Conservation (phyloP, 2,113 vertebrate genomes). For the Apaloderma vittatum region DNA sequence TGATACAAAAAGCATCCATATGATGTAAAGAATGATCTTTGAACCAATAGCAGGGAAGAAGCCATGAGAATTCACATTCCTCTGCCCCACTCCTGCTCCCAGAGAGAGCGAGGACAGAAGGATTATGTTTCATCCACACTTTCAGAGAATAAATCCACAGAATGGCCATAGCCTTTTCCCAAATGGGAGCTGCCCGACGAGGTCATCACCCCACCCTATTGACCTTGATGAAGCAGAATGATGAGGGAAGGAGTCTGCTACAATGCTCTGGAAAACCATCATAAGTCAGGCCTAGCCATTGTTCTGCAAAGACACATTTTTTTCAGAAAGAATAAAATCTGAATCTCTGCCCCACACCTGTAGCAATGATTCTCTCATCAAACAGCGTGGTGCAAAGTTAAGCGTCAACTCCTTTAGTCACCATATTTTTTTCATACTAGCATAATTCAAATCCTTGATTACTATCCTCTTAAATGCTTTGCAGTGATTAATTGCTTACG, state of each 20-base stretch:
- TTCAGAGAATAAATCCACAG: background rate
- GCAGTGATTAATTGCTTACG: conserved; percentile 6
- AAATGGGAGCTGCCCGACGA: background rate
- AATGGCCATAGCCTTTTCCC: background rate
- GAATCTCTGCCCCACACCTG: background rate
- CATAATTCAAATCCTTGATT: conserved; percentile 39
- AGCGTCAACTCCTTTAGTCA: background rate
- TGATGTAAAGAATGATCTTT: background rate
- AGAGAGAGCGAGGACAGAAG: background rate
- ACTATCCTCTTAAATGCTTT: conserved; percentile 31
- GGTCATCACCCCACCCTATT: background rate
- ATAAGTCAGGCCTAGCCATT: background rate
- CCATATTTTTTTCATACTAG: background rate
- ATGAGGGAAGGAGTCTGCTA: background rate
- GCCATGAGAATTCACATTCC: background rate
- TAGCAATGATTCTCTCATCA: background rate
- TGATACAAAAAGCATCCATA: background rate
- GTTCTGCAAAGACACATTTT: background rate
- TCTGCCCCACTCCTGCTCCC: background rate
- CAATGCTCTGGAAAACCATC: background rate
- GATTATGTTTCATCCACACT: background rate
- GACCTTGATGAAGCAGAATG: background rate
- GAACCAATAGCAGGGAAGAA: background rate
- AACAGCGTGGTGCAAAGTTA: background rate
- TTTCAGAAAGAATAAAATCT: background rate